Evolutionary conservation across 1,140 invertebrate species (phyloP), one percentile per base, ranked within the genome.

Genomic region (Pemphigus obesinymphae): DNA sequence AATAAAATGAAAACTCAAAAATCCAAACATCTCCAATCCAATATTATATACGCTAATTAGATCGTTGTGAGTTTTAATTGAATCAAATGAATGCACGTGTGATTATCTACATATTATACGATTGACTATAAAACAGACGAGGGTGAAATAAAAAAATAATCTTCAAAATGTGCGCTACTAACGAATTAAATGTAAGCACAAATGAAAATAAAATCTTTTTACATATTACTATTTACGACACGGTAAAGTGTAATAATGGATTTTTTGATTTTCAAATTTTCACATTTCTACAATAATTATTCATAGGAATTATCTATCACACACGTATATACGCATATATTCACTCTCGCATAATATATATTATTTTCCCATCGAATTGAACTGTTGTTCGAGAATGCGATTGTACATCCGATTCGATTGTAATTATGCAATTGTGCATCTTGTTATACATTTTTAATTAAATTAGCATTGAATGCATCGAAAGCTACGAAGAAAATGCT

Each of bases 401-500:
- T 40, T 70, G 66, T 70, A 70, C 13, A 70, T 70, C n/a, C n/a
- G n/a, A 70, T 70, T 70, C 37, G n/a, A 70, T 70, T 43, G 66
- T 40, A 43, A 70, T 43, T 6, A 70, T 26, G 34, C 66, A 70
- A 70, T 70, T 43, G n/a, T 8, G 66, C 66, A 70, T 70, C 66
- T 70, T 43, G 66, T 70, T 70, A 70, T 26, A 43, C 66, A 43
- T 70, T 70, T 70, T 70, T 70, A 70, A 70, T 70, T 43, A 70
- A 70, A 70, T 70, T 43, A 43, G 66, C 66, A 70, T 70, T 26
- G 66, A 43, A 70, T 43, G 66, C 37, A 4, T 10, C 17, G 23
- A 43, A 70, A 26, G 66, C 37, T 5, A 7, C 17, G 23, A 43
- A 26, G n/a, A 23, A 70, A 70, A 70, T 23, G 7, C 40, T 17